Percentiles rank a stretch among this genome's conserved stretches.
Evolutionary conservation across 2,113 vertebrate species (phyloP).

Genomic region (Erinaceus europaeus): DNA sequence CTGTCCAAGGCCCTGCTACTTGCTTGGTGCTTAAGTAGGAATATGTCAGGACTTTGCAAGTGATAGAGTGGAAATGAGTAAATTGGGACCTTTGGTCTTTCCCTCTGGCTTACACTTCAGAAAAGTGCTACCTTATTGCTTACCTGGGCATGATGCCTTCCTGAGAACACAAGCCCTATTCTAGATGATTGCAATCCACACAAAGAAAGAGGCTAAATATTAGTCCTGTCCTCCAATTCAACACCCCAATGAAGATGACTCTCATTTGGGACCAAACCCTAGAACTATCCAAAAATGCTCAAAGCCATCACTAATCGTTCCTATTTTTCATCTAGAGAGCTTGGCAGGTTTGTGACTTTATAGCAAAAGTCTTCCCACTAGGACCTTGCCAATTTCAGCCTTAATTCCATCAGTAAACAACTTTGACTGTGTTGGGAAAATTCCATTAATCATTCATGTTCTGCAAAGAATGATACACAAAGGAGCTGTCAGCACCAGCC

Average conservation of each 20-base stretch:
- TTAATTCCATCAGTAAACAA: slow-evolving; percentile 87
- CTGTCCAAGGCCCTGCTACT: not conserved
- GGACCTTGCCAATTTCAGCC: slow-evolving; percentile 83
- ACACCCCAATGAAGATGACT: slow-evolving; percentile 44
- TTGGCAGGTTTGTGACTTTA: slow-evolving; percentile 80
- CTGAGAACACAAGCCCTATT: not conserved
- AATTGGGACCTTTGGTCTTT: not conserved
- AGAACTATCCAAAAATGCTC: slow-evolving; percentile 70
- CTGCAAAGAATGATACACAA: slow-evolving; percentile 83
- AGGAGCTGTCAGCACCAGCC: slow-evolving; percentile 82
- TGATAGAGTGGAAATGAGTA: not conserved
- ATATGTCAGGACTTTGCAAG: not conserved
- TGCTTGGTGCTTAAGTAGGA: not conserved
- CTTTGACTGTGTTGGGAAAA: slow-evolving; percentile 84
- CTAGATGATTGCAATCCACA: slow-evolving; percentile 12
- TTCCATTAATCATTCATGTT: slow-evolving; percentile 89
- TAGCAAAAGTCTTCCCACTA: slow-evolving; percentile 82
- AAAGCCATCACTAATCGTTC: slow-evolving; percentile 76
- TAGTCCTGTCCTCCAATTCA: not conserved
- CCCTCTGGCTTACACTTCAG: not conserved
- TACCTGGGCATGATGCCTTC: not conserved
- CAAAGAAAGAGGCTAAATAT: not conserved
- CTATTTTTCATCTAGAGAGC: slow-evolving; percentile 79
- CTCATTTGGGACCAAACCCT: slow-evolving; percentile 60
- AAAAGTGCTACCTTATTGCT: not conserved